Evolutionary conservation across 2,797 vertebrate species (phyloP).

Genomic region (Remorina albescens): DNA sequence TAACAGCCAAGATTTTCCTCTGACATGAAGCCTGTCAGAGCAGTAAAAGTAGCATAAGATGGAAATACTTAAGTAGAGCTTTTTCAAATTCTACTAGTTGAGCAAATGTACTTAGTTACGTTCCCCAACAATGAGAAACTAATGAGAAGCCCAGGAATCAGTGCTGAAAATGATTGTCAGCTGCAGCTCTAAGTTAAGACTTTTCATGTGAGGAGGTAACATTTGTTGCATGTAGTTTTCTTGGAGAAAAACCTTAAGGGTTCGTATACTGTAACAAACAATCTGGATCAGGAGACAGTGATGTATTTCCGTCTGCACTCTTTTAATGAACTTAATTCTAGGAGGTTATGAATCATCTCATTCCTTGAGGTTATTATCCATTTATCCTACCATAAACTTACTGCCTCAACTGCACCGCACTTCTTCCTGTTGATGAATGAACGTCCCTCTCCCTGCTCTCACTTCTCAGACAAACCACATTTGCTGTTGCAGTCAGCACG

Average conservation of each 20-base stretch:
- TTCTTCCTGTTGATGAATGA: slow-evolving; percentile 70
- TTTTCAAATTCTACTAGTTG: background rate
- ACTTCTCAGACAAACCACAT: slow-evolving; percentile 32
- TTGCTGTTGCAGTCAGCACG: slow-evolving; percentile 31
- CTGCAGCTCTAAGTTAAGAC: background rate
- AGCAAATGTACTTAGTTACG: background rate
- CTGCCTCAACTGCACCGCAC: slow-evolving; percentile 41
- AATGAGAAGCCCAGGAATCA: background rate
- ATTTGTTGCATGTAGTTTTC: background rate
- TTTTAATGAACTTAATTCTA: slow-evolving; percentile 75
- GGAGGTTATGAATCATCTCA: slow-evolving; percentile 77
- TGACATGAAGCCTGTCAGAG: no score
- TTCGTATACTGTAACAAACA: slow-evolving; percentile 42
- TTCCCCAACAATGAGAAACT: background rate
- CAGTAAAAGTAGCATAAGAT: no score
- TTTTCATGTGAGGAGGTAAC: background rate
- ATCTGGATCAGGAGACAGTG: slow-evolving; percentile 58
- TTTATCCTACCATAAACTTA: slow-evolving; percentile 72
- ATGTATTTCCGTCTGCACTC: slow-evolving; percentile 59
- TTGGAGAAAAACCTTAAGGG: background rate
- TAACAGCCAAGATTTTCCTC: background rate
- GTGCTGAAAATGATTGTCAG: background rate
- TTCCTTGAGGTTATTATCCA: slow-evolving; percentile 72
- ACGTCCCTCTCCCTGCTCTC: slow-evolving; percentile 34
- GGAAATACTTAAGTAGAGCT: no score